These are phyloP conservation scores for Strongylocentrotus purpuratus DNA, from an alignment of 35 echinoderm and acorn worm species.

Conservation along the genomic window DNA sequence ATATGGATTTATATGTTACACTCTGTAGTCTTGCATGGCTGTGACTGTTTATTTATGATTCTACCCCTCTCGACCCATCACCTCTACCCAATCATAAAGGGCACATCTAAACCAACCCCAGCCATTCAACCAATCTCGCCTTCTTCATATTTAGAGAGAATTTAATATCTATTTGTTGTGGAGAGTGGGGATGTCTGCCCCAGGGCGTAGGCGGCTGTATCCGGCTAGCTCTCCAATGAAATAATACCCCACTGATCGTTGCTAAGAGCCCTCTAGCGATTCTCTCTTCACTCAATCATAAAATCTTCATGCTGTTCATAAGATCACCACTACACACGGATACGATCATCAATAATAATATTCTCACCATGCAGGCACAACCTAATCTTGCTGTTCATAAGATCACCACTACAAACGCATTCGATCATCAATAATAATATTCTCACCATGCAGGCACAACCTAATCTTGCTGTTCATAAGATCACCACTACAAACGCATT, in stretches of 20 bases:
- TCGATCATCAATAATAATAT: neutral
- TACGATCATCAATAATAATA: neutral
- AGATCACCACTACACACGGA: neutral
- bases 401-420: neutral
- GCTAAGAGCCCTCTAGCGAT: neutral
- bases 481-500: neutral
- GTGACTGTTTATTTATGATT: neutral
- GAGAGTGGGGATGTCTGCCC: slow-evolving; percentile 13
- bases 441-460: neutral
- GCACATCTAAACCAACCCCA: neutral
- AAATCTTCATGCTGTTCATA: neutral
- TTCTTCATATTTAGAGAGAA: slow-evolving; percentile 32
- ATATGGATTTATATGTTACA: neutral
- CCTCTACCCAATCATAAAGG: neutral
- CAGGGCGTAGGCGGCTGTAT: slow-evolving; percentile 8
- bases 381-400: neutral
- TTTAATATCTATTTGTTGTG: slow-evolving; percentile 45
- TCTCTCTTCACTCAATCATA: slow-evolving; percentile 1
- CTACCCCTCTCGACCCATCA: neutral
- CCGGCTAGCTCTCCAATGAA: slow-evolving; percentile 21
- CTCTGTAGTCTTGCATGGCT: neutral
- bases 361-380: neutral
- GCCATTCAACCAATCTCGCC: neutral
- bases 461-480: neutral
- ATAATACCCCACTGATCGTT: slow-evolving; percentile 18